Percentiles rank a stretch among this genome's conserved stretches.
Conservation (phyloP, 2,797 vertebrate genomes). For the Mycteria americana region DNA sequence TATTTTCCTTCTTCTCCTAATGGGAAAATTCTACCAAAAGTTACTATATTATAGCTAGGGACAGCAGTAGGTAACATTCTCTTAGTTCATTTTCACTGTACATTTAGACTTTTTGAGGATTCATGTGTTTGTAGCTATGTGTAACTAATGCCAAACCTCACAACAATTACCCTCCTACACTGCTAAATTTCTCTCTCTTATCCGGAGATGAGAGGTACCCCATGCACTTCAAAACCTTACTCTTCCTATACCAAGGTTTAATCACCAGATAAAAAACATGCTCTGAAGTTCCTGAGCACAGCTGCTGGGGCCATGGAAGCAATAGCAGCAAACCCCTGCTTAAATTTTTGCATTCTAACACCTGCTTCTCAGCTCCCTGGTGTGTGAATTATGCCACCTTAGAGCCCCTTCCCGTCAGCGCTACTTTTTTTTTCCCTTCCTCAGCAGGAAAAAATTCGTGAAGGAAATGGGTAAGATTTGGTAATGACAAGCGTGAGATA, state of each 20-base stretch:
- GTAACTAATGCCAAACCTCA: not conserved
- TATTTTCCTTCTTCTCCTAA: not conserved
- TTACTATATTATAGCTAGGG: not conserved
- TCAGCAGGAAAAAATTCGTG: not conserved
- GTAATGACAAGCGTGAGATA: not conserved
- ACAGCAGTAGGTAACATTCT: not conserved
- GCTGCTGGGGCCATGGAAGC: not conserved
- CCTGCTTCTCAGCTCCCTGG: not conserved
- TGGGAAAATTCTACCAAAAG: not conserved
- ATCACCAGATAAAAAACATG: not conserved
- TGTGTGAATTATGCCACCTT: not conserved
- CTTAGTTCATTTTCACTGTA: not conserved
- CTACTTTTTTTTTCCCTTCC: not conserved
- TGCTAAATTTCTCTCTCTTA: not conserved
- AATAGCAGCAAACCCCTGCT: not conserved
- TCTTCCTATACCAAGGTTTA: not conserved
- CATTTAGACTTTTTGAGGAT: not conserved
- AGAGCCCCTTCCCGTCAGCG: not conserved
- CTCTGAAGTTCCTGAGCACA: not conserved
- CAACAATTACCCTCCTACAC: not conserved
- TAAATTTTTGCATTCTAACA: not conserved
- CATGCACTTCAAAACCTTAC: not conserved
- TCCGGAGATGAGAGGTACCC: not conserved
- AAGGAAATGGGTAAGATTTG: conserved; percentile 2
- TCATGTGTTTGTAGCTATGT: not conserved